Evolutionary conservation across 2,797 vertebrate genomes (phyloP).

Genomic region (Rhinatrema bivittatum): DNA sequence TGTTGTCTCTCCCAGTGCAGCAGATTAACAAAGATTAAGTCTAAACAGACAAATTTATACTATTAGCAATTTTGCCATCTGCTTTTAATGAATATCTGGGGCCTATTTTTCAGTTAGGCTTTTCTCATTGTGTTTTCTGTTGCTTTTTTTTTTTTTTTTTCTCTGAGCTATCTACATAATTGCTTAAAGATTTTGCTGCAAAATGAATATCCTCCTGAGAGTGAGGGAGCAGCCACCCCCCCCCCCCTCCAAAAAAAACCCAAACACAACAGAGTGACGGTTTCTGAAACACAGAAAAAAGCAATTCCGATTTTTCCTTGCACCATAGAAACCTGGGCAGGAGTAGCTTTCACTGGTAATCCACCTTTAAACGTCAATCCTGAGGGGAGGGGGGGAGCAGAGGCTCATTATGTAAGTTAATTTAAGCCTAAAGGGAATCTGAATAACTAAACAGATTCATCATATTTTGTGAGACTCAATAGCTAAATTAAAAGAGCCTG

Average conservation of each 20-base stretch:
- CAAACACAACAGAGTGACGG: conserved; percentile 61
- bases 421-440: conserved; percentile 88
- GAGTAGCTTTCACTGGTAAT: conserved; percentile 94
- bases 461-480: conserved; percentile 87
- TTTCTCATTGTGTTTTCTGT: conserved; percentile 86
- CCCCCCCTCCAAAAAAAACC: too few species aligned
- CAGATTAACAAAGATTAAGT: conserved; percentile 52
- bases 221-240: conserved; percentile 63
- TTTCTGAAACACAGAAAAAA: conserved; percentile 78
- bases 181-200: conserved; percentile 90
- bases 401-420: conserved; percentile 97
- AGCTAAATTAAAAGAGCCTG: conserved; percentile 77
- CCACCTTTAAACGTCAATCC: conserved; percentile 99
- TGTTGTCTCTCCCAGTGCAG: conserved; percentile 36
- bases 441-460: conserved; percentile 98
- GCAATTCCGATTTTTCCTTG: conserved; percentile 83
- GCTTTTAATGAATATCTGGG: conserved; percentile 82
- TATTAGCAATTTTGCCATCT: conserved; percentile 83
- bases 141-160: too few species aligned
- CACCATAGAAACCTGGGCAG: conserved; percentile 87
- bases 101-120: conserved; percentile 82
- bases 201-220: conserved; percentile 89
- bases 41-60: conserved; percentile 54
- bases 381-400: too few species aligned
- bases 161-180: conserved; percentile 90